These are phyloP conservation scores for Phymorhynchus buccinoides DNA, from an alignment of 1,140 invertebrate genomes.

Conservation along the genomic window DNA sequence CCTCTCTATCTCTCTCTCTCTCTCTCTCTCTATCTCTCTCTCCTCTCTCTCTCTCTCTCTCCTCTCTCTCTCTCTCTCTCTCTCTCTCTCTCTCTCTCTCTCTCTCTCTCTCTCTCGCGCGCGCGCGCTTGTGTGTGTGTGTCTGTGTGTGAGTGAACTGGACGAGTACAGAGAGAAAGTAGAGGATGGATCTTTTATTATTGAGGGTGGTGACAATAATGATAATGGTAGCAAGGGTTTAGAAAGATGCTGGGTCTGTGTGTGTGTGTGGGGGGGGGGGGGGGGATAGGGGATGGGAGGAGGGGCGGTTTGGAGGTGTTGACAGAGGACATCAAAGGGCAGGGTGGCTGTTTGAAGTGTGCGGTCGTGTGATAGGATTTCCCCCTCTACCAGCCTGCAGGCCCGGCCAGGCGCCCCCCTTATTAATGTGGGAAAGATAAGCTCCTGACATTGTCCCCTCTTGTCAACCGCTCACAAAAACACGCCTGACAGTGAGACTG, in stretches of 20 bases:
- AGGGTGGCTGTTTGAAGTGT: constrained; percentile 5
- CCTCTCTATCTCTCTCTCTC: too few relatives aligned
- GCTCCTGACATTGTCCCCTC: background rate
- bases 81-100: constrained; percentile 1
- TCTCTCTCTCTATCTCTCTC: too few relatives aligned
- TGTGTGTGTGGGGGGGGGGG: background rate
- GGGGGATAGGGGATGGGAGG: background rate
- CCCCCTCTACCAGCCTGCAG: background rate
- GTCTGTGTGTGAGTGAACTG: too few relatives aligned
- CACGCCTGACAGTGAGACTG: background rate
- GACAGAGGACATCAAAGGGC: background rate
- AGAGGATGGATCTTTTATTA: background rate
- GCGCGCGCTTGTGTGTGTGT: too few relatives aligned
- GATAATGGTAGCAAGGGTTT: too few relatives aligned
- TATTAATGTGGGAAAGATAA: constrained; percentile 36
- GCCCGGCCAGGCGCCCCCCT: background rate
- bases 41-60: constrained; percentile 6
- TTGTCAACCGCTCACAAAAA: constrained; percentile 20
- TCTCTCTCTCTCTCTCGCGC: too few relatives aligned
- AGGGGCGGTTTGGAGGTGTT: background rate
- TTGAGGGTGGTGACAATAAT: too few relatives aligned
- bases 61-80: constrained; percentile 4
- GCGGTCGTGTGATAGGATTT: constrained; percentile 12
- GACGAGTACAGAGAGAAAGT: too few relatives aligned
- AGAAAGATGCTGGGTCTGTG: too few relatives aligned